Evolutionary conservation across 1,140 invertebrate species (phyloP).

Genomic region (Diabrotica virgifera): DNA sequence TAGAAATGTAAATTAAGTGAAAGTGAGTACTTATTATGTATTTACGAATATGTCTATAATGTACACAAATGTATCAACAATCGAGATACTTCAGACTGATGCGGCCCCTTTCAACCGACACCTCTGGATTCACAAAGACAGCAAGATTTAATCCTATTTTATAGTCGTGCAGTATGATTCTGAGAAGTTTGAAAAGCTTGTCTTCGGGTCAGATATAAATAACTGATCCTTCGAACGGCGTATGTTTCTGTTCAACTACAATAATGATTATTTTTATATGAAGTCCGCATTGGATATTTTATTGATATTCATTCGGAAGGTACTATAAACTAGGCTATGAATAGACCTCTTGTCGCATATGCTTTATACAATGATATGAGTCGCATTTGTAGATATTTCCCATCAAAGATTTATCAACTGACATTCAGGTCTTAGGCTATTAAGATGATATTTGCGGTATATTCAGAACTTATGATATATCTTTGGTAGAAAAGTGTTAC

Average conservation of each 20-base stretch:
- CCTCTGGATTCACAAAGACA: not conserved
- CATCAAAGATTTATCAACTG: no score
- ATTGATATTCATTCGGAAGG: constrained; percentile 1
- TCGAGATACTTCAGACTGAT: no score
- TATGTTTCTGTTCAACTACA: not conserved
- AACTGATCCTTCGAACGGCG: not conserved
- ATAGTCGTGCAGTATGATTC: not conserved
- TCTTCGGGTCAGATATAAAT: not conserved
- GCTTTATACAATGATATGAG: no score
- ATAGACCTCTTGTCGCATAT: not conserved
- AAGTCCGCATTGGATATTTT: not conserved
- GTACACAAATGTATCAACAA: no score
- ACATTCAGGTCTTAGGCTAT: no score
- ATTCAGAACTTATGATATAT: no score
- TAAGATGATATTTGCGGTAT: no score
- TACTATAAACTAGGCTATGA: not conserved
- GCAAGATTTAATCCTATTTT: constrained; percentile 1
- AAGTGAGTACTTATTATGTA: no score
- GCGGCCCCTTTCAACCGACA: not conserved
- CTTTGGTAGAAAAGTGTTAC: no score
- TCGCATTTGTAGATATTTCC: no score
- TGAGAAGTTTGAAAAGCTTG: not conserved
- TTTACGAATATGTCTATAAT: no score
- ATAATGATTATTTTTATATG: not conserved
- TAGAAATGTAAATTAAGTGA: no score